These are phyloP conservation scores for Morpho deidamia DNA, from an alignment of 2,888 invertebrate species.

Conservation along the genomic window DNA sequence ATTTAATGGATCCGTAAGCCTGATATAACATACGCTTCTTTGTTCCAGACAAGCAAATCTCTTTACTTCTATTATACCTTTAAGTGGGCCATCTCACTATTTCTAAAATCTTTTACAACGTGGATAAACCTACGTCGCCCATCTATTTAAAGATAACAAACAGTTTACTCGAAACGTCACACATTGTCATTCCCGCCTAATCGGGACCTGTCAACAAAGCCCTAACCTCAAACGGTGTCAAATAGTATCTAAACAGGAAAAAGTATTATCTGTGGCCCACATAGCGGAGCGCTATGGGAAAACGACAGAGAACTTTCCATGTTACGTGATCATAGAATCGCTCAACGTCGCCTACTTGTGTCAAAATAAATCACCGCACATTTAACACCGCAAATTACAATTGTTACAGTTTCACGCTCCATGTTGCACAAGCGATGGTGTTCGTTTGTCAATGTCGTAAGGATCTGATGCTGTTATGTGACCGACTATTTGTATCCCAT, in stretches of 20 bases:
- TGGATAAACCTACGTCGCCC: too few species aligned
- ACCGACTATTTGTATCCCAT: too few species aligned
- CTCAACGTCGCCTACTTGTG: constrained; percentile 12
- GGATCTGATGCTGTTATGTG: too few species aligned
- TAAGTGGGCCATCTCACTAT: too few species aligned
- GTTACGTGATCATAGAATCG: constrained; percentile 24
- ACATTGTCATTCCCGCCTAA: background rate
- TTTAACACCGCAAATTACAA: constrained; percentile 7
- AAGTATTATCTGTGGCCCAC: constrained; percentile 20
- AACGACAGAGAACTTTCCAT: constrained; percentile 30
- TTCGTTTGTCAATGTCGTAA: too few species aligned
- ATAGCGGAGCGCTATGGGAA: constrained; percentile 21
- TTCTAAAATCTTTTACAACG: too few species aligned
- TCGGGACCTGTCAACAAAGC: constrained; percentile 1
- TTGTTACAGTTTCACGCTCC: background rate
- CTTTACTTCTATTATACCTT: too few species aligned
- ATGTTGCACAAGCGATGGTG: background rate
- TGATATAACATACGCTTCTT: too few species aligned
- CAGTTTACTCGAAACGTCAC: too few species aligned
- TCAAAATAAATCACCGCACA: constrained; percentile 12
- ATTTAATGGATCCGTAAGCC: too few species aligned
- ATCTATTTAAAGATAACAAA: too few species aligned
- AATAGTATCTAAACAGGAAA: constrained; percentile 19
- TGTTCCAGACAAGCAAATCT: too few species aligned
- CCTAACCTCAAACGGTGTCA: constrained; percentile 16